Evolutionary conservation across 2,797 vertebrate genomes (phyloP).

Genomic region (Coregonus ussuriensis): DNA sequence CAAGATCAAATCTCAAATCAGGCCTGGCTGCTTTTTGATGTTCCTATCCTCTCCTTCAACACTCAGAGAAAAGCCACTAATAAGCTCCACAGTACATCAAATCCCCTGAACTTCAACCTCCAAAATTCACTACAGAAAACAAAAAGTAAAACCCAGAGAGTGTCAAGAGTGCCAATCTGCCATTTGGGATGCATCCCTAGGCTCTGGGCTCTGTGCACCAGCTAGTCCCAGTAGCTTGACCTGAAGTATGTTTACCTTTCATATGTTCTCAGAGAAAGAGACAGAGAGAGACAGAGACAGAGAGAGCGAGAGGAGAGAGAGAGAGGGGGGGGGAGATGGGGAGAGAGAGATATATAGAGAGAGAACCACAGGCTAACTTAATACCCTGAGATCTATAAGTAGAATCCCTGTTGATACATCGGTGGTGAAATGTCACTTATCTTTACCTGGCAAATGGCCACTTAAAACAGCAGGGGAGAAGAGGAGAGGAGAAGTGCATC

Average conservation of each 20-base stretch:
- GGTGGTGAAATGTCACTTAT: slow-evolving; percentile 52
- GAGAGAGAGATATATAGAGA: not conserved
- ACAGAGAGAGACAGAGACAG: not conserved
- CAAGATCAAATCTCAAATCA: slow-evolving; percentile 51
- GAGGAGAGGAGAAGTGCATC: slow-evolving; percentile 43
- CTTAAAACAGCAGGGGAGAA: slow-evolving; percentile 57
- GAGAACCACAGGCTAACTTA: slow-evolving; percentile 56
- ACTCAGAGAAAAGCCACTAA: slow-evolving; percentile 44
- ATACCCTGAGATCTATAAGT: slow-evolving; percentile 60
- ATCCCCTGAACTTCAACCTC: slow-evolving; percentile 20
- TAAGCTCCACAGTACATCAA: slow-evolving; percentile 41
- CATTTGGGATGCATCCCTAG: not conserved
- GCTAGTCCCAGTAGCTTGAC: slow-evolving; percentile 31
- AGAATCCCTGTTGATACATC: slow-evolving; percentile 53
- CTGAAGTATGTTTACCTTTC: slow-evolving; percentile 49
- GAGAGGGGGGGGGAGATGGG: not conserved
- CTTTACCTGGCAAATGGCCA: slow-evolving; percentile 59
- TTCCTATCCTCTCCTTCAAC: slow-evolving; percentile 31
- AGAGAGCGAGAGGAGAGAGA: not conserved
- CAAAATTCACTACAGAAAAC: slow-evolving; percentile 9
- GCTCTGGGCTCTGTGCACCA: slow-evolving; percentile 10
- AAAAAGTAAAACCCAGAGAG: slow-evolving; percentile 32
- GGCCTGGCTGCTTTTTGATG: slow-evolving; percentile 50
- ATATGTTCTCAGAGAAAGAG: slow-evolving; percentile 35
- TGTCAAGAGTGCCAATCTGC: slow-evolving; percentile 33